These are phyloP conservation scores for Pteromalus puparum DNA, from an alignment of 1,140 invertebrate genomes.

Conservation along the genomic window DNA sequence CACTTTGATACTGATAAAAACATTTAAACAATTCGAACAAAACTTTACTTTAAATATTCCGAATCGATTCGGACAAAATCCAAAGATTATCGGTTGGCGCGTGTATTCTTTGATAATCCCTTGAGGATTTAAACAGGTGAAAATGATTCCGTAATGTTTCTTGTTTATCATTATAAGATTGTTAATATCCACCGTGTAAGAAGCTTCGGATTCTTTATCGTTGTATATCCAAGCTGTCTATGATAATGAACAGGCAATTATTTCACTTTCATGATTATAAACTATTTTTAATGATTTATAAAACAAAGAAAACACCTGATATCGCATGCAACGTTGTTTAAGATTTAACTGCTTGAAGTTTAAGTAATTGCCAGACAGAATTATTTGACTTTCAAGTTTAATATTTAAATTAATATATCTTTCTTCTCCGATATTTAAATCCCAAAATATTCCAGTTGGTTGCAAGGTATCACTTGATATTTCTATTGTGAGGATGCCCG, in stretches of 20 bases:
- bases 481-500: constrained; percentile 48
- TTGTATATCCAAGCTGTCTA: constrained; percentile 64
- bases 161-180: constrained; percentile 57
- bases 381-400: constrained; percentile 50
- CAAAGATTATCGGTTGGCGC: constrained; percentile 58
- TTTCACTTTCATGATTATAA: constrained; percentile 22
- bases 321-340: constrained; percentile 36
- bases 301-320: constrained; percentile 44
- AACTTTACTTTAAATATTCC: constrained; percentile 57
- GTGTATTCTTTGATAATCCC: constrained; percentile 51
- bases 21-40: neutral
- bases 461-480: constrained; percentile 37
- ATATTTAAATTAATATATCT: constrained; percentile 61
- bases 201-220: constrained; percentile 54
- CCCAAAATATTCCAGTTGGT: constrained; percentile 55
- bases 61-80: constrained; percentile 62
- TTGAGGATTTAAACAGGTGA: constrained; percentile 57
- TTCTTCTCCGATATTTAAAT: constrained; percentile 61
- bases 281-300: constrained; percentile 12
- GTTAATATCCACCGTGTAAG: constrained; percentile 56
- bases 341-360: constrained; percentile 60
- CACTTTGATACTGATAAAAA: neutral
- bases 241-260: constrained; percentile 29
- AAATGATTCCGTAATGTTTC: constrained; percentile 56
- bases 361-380: constrained; percentile 51